These are phyloP conservation scores for Camelus dromedarius DNA, from an alignment of 2,113 vertebrate species.

Conservation along the genomic window DNA sequence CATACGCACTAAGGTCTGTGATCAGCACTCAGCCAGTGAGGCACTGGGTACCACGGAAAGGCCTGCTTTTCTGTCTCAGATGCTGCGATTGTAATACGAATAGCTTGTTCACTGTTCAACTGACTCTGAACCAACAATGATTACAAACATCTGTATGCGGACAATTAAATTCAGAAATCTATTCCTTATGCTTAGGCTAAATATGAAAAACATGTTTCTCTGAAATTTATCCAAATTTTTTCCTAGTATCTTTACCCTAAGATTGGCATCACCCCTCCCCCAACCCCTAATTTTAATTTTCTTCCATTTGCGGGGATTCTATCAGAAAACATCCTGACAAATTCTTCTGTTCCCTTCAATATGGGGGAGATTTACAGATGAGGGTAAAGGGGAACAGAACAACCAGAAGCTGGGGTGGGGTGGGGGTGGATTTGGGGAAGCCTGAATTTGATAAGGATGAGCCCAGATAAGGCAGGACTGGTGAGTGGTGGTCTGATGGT, in stretches of 20 bases:
- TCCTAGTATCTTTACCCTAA: conserved; percentile 36
- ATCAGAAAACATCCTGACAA: neutral
- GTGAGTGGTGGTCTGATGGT: neutral
- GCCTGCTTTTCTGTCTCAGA: conserved; percentile 6
- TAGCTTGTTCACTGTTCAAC: conserved; percentile 18
- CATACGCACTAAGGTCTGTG: neutral
- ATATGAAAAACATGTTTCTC: conserved; percentile 38
- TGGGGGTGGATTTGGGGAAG: neutral
- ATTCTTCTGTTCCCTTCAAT: neutral
- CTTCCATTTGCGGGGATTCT: neutral
- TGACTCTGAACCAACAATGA: conserved; percentile 53
- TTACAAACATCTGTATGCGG: conserved; percentile 58
- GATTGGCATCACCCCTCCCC: neutral
- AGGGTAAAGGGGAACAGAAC: neutral
- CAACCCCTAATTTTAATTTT: neutral
- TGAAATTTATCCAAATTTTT: neutral
- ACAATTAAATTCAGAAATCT: conserved; percentile 63
- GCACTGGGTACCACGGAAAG: neutral
- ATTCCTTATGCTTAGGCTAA: conserved; percentile 48
- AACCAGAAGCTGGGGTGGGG: neutral
- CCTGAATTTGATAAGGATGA: conserved; percentile 15
- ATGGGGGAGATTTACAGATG: neutral
- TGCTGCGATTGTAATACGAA: conserved; percentile 2
- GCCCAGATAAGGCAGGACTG: neutral
- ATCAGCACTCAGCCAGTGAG: neutral